Conservation (phyloP, 2,113 vertebrate species). For the Phaethornis superciliosus region DNA sequence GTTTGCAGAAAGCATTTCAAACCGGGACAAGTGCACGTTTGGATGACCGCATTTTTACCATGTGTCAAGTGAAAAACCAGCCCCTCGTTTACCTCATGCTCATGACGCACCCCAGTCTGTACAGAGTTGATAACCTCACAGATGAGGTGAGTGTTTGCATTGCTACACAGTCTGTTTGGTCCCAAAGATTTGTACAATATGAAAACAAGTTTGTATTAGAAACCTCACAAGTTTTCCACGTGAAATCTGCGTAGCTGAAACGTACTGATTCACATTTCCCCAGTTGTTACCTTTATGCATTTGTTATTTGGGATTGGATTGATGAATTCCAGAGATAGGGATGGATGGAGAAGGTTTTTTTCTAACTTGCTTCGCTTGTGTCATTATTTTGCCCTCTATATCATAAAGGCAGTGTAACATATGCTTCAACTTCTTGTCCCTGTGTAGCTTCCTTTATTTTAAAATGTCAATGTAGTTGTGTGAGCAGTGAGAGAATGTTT, state of each 20-base stretch:
- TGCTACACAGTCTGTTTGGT: neutral
- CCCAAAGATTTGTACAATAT: neutral
- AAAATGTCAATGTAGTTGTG: neutral
- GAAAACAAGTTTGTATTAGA: neutral
- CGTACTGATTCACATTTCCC: neutral
- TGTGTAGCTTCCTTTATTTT: neutral
- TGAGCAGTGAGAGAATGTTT: neutral
- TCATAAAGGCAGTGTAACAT: neutral
- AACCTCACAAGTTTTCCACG: neutral
- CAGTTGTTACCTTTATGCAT: neutral
- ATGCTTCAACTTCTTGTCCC: neutral
- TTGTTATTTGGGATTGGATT: neutral
- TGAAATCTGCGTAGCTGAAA: neutral
- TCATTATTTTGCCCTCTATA: neutral
- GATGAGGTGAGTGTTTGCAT: conserved; percentile 84
- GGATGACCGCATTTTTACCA: conserved; percentile 92
- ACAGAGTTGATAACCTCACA: conserved; percentile 88
- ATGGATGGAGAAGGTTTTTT: neutral
- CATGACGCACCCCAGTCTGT: conserved; percentile 91
- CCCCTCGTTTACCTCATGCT: conserved; percentile 90
- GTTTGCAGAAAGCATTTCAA: conserved; percentile 90
- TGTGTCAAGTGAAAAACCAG: conserved; percentile 97
- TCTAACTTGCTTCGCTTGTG: neutral
- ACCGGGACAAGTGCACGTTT: conserved; percentile 87
- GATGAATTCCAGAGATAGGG: neutral